phyloP scores from a whole-genome alignment of 2,113 vertebrate genomes.

The Phylloscopus trochilus region DNA sequence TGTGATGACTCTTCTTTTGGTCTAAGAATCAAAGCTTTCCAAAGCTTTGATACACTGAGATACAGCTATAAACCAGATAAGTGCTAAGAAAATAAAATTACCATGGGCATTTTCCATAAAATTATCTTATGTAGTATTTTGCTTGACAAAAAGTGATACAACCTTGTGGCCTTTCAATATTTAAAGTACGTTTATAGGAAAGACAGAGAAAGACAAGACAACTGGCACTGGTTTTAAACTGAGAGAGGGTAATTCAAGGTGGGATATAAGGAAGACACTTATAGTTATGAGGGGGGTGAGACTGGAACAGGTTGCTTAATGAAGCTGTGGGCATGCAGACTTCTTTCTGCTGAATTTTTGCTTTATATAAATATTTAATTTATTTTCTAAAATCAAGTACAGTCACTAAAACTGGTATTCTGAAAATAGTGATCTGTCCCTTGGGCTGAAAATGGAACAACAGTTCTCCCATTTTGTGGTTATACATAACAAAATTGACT shows the following conservation, averaged over 20 bases:
- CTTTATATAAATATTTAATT: background rate
- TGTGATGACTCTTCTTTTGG: background rate
- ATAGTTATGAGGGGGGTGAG: accelerated
- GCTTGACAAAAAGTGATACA: background rate
- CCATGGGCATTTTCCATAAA: background rate
- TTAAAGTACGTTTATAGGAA: background rate
- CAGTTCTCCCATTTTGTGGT: background rate
- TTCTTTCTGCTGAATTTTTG: background rate
- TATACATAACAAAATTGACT: background rate
- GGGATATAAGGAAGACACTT: background rate
- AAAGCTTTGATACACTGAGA: background rate
- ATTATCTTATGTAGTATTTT: background rate
- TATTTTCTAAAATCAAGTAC: background rate
- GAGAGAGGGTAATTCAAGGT: background rate
- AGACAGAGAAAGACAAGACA: background rate
- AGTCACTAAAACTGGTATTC: background rate
- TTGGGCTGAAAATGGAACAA: background rate
- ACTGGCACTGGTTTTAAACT: background rate
- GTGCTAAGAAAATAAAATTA: background rate
- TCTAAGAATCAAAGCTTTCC: background rate
- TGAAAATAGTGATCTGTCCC: background rate
- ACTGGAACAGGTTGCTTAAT: background rate
- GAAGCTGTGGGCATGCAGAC: accelerated
- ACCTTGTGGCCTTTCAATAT: background rate
- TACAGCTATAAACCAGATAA: background rate